These are phyloP conservation scores for Pocillopora grandis DNA, from an alignment of 92 coral and sea anemone genomes.

Conservation along the genomic window DNA sequence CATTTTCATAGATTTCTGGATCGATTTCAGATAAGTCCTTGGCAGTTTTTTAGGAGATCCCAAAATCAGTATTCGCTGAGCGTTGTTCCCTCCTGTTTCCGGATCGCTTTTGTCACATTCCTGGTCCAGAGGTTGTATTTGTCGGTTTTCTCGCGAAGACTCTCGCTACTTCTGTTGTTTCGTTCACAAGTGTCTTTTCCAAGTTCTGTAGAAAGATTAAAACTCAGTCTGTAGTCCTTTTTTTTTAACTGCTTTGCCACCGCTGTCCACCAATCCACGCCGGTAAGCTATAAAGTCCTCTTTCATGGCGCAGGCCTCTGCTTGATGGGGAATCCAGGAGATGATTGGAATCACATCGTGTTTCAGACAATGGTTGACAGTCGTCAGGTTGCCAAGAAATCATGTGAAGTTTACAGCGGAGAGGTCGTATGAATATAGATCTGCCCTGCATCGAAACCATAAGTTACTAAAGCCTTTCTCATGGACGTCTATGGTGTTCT, in stretches of 20 bases:
- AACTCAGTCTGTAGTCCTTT: conserved; percentile 59
- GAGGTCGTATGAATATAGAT: too few species aligned
- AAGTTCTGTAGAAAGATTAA: conserved; percentile 76
- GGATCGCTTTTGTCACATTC: conserved; percentile 54
- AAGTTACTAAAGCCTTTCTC: conserved; percentile 42
- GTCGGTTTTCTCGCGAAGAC: conserved; percentile 56
- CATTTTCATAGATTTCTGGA: background rate
- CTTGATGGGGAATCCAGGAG: conserved; percentile 54
- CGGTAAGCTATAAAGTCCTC: conserved; percentile 20
- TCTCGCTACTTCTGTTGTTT: conserved; percentile 33
- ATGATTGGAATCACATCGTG: conserved; percentile 37
- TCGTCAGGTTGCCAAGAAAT: too few species aligned
- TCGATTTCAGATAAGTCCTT: background rate
- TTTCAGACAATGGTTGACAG: too few species aligned
- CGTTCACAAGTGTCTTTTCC: conserved; percentile 47
- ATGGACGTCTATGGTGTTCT: conserved; percentile 52
- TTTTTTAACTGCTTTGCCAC: conserved; percentile 64
- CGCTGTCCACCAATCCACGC: conserved; percentile 50
- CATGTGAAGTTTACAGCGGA: too few species aligned
- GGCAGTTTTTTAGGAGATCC: conserved; percentile 68
- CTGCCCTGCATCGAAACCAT: too few species aligned
- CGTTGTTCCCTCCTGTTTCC: background rate
- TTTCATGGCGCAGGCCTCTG: conserved; percentile 52
- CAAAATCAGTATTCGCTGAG: conserved; percentile 46
- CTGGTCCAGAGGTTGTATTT: conserved; percentile 41